Evolutionary conservation across 2,888 invertebrate genomes (phyloP), one percentile per base, ranked within the genome.

Genomic region (Pandemis heparana): DNA sequence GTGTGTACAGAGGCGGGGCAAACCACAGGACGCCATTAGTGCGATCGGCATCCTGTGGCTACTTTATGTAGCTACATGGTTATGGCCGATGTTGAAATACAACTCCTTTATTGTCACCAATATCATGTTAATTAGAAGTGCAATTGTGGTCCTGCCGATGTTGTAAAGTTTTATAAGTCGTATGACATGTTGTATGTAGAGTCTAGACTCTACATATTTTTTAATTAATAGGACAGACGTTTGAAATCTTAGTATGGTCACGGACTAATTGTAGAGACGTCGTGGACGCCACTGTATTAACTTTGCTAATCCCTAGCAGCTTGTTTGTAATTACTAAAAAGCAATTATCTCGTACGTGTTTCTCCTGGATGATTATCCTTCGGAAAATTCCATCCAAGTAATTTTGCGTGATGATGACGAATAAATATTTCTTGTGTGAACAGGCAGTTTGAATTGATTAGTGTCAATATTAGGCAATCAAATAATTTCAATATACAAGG

Each of bases 1-100:
- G 72, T 72, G 72, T 39, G 67, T 18, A 38, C 5, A 12, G 67
- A 39, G 62, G 53, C 39, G 18, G 38, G 53, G 46, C 56, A 5
- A 56, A 41, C 68, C 68, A 63, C 63, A 46, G 59, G 39, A 41
- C 41, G 41, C 63, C 63, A 51, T 72, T 72, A 67, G 32, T 39
- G 43, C 62, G 62, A 53, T 41, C 46, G 46, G 46, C 67, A 48
- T 60, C 66, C 67, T 73, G 68, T 59, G 56, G 38, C 56, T 32
- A 56, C 48, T 68, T 63, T 68, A 68, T 39, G 72, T 46, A 32
- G 32, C 48, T 7, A 46, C 46, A 14, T 18, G 46, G 53, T 23
- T 65, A 41, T 41, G 70, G 46, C 14, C 23, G 14, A 51, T 41
- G 43, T n/a, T 51, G 51, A 16, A 51, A 16, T 51, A 51, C 46